A percentile compares a stretch with the other conserved stretches of the same genome.
phyloP scores from a whole-genome alignment of 2,888 invertebrate genomes.

The Unio delphinus region DNA sequence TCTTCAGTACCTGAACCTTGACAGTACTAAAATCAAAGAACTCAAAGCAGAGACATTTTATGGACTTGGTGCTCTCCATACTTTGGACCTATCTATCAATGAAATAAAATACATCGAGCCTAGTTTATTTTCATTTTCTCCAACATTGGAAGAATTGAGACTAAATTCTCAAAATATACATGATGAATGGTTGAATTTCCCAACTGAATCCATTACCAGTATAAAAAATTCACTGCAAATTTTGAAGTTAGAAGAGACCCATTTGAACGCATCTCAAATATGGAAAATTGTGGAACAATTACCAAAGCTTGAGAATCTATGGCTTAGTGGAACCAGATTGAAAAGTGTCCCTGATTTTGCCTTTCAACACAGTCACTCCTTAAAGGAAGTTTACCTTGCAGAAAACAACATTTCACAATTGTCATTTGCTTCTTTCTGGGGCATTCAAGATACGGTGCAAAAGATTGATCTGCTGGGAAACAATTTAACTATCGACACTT shows the following conservation, averaged over 20 bases:
- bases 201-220: constrained; percentile 54
- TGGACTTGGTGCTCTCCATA: constrained; percentile 31
- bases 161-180: constrained; percentile 11
- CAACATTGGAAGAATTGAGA: constrained; percentile 37
- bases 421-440: constrained; percentile 49
- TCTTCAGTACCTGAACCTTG: constrained; percentile 42
- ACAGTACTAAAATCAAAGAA: constrained; percentile 27
- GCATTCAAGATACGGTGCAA: constrained; percentile 40
- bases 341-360: constrained; percentile 40
- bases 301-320: constrained; percentile 24
- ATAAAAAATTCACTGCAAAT: constrained; percentile 65
- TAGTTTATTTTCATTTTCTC: constrained; percentile 36
- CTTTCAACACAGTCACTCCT: constrained; percentile 43
- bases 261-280: constrained; percentile 18
- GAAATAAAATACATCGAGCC: constrained; percentile 34
- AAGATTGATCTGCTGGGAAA: constrained; percentile 41
- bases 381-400: constrained; percentile 42
- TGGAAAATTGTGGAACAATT: constrained; percentile 37
- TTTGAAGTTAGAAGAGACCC: constrained; percentile 63
- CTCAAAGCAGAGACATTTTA: constrained; percentile 34
- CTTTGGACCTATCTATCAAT: constrained; percentile 49
- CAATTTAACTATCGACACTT: constrained; percentile 44
- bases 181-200: constrained; percentile 13
- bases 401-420: constrained; percentile 40
- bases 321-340: constrained; percentile 32